Percentiles rank a stretch among this genome's conserved stretches.
These are phyloP conservation scores for Adela reaumurella DNA, from an alignment of 2,888 invertebrate genomes.

Conservation along the genomic window DNA sequence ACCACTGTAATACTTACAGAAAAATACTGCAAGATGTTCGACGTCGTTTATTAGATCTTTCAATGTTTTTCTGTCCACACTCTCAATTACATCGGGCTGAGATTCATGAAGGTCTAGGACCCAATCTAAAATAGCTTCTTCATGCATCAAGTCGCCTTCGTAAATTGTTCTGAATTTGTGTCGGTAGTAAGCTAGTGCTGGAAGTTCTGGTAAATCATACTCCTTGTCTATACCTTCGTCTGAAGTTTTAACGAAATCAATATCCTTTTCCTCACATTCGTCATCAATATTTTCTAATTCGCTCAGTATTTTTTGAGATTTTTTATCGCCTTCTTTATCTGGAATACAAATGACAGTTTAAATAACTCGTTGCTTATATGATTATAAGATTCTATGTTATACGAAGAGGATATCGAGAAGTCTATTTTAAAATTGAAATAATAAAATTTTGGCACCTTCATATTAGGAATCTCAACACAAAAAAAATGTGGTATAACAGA, in stretches of 20 bases:
- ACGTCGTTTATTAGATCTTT: conserved; percentile 86
- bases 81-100: conserved; percentile 86
- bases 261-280: conserved; percentile 87
- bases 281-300: conserved; percentile 92
- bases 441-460: too few species aligned
- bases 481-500: too few species aligned
- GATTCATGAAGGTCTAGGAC: conserved; percentile 81
- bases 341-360: conserved; percentile 15
- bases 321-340: conserved; percentile 89
- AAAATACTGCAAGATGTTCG: conserved; percentile 88
- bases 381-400: not conserved
- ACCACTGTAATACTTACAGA: conserved; percentile 63
- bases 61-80: conserved; percentile 84
- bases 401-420: conserved; percentile 2
- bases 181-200: conserved; percentile 82
- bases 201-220: conserved; percentile 78
- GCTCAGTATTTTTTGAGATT: conserved; percentile 81
- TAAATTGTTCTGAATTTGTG: conserved; percentile 87
- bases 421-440: conserved; percentile 1
- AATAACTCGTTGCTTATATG: not conserved
- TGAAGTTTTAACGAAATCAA: conserved; percentile 89
- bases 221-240: conserved; percentile 84
- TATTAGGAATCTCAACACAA: too few species aligned
- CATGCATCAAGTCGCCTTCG: conserved; percentile 85
- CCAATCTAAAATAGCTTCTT: conserved; percentile 87